Conservation (phyloP, 1,140 invertebrate species). For the Apocrypta bakeri region DNA sequence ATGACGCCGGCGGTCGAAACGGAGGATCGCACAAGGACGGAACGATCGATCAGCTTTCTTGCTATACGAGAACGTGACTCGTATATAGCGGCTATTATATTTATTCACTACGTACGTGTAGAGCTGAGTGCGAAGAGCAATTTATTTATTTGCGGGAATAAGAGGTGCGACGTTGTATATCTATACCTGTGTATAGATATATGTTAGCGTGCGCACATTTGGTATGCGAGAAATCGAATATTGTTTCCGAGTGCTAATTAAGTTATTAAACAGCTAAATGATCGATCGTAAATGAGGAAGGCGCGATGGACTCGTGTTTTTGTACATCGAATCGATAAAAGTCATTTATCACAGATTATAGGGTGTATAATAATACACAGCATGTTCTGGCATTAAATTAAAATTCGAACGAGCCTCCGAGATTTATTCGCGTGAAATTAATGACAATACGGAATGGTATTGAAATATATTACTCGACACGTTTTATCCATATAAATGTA, state of each 20-base stretch:
- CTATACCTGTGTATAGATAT: too few species aligned
- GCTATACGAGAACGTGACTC: background rate
- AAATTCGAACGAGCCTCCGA: background rate
- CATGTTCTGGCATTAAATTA: too few species aligned
- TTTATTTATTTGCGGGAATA: background rate
- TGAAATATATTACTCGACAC: too few species aligned
- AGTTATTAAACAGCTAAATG: background rate
- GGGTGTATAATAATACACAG: too few species aligned
- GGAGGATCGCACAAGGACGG: constrained; percentile 19
- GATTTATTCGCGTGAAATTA: background rate
- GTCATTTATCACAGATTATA: background rate
- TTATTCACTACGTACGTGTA: too few species aligned
- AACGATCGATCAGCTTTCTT: constrained; percentile 47
- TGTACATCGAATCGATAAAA: background rate
- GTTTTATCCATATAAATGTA: background rate
- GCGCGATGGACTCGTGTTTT: background rate
- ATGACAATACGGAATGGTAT: background rate
- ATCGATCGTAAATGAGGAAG: background rate
- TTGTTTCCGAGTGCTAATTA: background rate
- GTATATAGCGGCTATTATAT: too few species aligned
- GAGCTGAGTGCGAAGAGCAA: background rate
- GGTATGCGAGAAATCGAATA: too few species aligned
- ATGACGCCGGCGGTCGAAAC: too few species aligned
- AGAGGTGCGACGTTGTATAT: background rate
- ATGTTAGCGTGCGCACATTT: too few species aligned